Conservation (phyloP, 2,797 vertebrate species). For the Melanotaenia parkinsoni region DNA sequence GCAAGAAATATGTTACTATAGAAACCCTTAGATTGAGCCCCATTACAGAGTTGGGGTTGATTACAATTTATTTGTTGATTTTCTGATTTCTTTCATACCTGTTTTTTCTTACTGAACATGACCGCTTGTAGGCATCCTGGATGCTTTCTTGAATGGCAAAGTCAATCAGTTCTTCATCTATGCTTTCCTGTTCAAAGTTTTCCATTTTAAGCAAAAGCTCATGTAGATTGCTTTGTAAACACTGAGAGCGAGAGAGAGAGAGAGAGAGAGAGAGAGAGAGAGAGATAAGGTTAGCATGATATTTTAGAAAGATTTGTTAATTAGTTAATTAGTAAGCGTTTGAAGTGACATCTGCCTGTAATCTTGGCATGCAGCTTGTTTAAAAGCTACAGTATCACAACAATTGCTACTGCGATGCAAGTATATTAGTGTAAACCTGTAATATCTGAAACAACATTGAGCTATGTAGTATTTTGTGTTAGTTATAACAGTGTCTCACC, state of each 20-base stretch:
- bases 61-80: neutral
- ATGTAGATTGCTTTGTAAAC: neutral
- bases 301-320: neutral
- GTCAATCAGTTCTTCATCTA: constrained; percentile 83
- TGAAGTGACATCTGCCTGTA: constrained; percentile 5
- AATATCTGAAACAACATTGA: constrained; percentile 7
- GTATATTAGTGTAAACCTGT: neutral
- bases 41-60: neutral
- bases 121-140: constrained; percentile 80
- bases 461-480: neutral
- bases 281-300: neutral
- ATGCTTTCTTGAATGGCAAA: constrained; percentile 87
- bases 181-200: constrained; percentile 68
- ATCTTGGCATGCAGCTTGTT: constrained; percentile 30
- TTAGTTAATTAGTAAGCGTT: neutral
- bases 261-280: neutral
- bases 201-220: constrained; percentile 77
- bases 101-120: constrained; percentile 57
- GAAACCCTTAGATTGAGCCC: constrained; percentile 1
- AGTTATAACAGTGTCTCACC: constrained; percentile 51
- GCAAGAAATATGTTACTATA: neutral
- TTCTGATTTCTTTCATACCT: constrained; percentile 73
- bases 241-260: too few relatives aligned
- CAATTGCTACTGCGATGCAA: neutral
- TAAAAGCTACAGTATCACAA: neutral